phyloP scores from a whole-genome alignment of 2,113 vertebrate genomes.

The Corythaeola cristata region DNA sequence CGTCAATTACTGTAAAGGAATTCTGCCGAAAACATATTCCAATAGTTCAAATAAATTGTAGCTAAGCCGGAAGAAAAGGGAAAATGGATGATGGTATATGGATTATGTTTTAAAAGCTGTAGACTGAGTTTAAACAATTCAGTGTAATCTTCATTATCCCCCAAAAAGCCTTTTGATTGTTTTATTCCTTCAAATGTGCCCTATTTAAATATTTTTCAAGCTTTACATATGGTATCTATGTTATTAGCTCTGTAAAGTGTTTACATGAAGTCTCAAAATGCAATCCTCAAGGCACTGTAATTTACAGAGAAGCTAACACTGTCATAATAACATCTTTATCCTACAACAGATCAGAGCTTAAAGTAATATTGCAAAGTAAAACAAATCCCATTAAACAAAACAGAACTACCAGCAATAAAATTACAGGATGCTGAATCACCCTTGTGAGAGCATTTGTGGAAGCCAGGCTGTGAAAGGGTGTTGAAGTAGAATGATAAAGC shows the following conservation, averaged over 20 bases:
- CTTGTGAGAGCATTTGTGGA: neutral
- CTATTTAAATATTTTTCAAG: conserved; percentile 59
- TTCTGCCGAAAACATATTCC: conserved; percentile 22
- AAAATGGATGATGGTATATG: neutral
- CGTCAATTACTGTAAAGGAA: conserved; percentile 7
- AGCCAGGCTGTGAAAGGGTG: neutral
- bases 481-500: neutral
- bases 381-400: conserved; percentile 53
- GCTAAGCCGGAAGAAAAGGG: neutral
- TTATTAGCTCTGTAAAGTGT: conserved; percentile 67
- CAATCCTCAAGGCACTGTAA: conserved; percentile 49
- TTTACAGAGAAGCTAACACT: conserved; percentile 54
- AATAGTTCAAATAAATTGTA: neutral
- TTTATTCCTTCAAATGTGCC: conserved; percentile 63
- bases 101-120: conserved; percentile 55
- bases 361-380: conserved; percentile 42
- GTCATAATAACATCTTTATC: conserved; percentile 60
- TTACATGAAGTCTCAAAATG: conserved; percentile 32
- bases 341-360: conserved; percentile 30
- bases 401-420: conserved; percentile 1
- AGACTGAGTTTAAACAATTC: conserved; percentile 59
- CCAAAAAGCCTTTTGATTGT: conserved; percentile 67
- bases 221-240: conserved; percentile 28
- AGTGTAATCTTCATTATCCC: conserved; percentile 62
- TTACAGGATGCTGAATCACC: neutral